Evolutionary conservation across 2,797 vertebrate species (phyloP).

Genomic region (Benthosema pterotum): DNA sequence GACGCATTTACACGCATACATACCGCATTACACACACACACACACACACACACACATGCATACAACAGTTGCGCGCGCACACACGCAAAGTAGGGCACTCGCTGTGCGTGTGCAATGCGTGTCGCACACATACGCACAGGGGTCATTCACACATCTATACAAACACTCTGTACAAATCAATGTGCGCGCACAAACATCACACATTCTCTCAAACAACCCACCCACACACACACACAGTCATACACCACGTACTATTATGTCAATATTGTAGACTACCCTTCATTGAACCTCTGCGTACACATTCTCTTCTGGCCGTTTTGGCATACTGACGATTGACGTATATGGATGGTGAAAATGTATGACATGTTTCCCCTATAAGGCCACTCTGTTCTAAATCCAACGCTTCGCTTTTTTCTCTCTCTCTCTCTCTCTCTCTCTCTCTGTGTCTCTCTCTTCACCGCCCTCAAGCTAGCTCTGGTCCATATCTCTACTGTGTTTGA

Average conservation of each 20-base stretch:
- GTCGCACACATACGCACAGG: slow-evolving; percentile 42
- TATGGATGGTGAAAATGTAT: slow-evolving; percentile 73
- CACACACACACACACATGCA: slow-evolving; percentile 40
- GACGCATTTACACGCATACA: slow-evolving; percentile 39
- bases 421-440: slow-evolving; percentile 60
- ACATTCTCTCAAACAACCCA: slow-evolving; percentile 38
- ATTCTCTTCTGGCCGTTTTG: slow-evolving; percentile 76
- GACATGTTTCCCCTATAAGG: slow-evolving; percentile 80
- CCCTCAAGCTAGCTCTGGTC: too few relatives aligned
- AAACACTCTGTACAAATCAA: slow-evolving; percentile 78
- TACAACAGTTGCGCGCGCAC: slow-evolving; percentile 56
- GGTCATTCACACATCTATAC: slow-evolving; percentile 67
- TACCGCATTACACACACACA: slow-evolving; percentile 8
- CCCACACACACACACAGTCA: slow-evolving; percentile 51
- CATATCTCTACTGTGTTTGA: too few relatives aligned
- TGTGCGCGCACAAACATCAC: slow-evolving; percentile 46
- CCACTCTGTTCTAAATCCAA: slow-evolving; percentile 79
- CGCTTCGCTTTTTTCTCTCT: slow-evolving; percentile 44
- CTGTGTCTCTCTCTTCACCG: too few relatives aligned
- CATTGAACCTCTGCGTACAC: slow-evolving; percentile 71
- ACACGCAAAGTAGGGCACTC: slow-evolving; percentile 35
- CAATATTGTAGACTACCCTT: slow-evolving; percentile 73
- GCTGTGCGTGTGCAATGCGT: slow-evolving; percentile 42
- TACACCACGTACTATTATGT: slow-evolving; percentile 65
- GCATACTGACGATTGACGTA: slow-evolving; percentile 76